Evolutionary conservation across 2,797 vertebrate genomes (phyloP).

Genomic region (Mergus octosetaceus): DNA sequence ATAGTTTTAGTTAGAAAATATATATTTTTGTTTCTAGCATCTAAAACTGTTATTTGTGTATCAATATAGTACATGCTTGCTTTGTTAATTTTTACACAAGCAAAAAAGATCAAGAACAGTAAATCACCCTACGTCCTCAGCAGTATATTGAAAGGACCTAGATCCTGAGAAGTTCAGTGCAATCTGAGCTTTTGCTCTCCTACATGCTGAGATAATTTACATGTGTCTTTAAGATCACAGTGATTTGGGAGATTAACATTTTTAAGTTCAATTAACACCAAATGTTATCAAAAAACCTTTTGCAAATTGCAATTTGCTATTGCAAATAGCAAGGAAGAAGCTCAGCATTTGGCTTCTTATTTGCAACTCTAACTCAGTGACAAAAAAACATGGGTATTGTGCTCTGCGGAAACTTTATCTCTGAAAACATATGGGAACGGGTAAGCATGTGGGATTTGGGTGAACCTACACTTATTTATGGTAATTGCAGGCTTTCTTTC

Average conservation of each 20-base stretch:
- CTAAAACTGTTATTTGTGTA: background rate
- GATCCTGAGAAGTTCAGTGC: background rate
- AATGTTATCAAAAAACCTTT: constrained; percentile 49
- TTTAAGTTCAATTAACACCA: constrained; percentile 49
- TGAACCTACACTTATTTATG: background rate
- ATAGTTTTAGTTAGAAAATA: background rate
- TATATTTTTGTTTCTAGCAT: background rate
- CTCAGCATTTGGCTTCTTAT: constrained; percentile 20
- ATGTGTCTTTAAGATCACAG: constrained; percentile 25
- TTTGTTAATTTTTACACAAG: background rate
- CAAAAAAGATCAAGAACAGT: background rate
- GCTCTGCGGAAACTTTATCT: constrained; percentile 2
- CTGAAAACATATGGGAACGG: background rate
- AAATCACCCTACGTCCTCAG: background rate
- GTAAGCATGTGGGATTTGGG: background rate
- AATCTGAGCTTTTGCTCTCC: constrained; percentile 9
- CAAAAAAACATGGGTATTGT: background rate
- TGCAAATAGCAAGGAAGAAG: constrained; percentile 19
- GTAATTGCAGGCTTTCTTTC: background rate
- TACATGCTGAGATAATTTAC: constrained; percentile 34
- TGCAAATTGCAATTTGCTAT: constrained; percentile 29
- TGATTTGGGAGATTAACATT: constrained; percentile 38
- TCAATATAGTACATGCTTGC: background rate
- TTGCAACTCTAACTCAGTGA: constrained; percentile 14
- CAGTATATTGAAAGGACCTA: background rate